Evolutionary conservation across 2,888 invertebrate species (phyloP).

Genomic region (Pyrochroa serraticornis): DNA sequence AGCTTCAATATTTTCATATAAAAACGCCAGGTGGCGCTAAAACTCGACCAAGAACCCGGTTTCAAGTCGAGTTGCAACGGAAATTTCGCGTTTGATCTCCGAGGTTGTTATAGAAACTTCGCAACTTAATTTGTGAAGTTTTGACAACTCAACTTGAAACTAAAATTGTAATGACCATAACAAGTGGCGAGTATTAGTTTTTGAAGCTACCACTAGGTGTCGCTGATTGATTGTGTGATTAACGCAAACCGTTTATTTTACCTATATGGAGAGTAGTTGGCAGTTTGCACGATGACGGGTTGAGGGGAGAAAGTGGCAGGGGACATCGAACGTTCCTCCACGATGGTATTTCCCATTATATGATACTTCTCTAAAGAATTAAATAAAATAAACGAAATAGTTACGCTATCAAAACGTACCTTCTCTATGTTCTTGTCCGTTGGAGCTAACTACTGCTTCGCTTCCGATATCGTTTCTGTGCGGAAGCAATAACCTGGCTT

Average conservation of each 20-base stretch:
- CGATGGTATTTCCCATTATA: conserved; percentile 56
- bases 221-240: too few relatives aligned
- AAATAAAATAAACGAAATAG: neutral
- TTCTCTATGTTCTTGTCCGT: conserved; percentile 55
- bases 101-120: too few relatives aligned
- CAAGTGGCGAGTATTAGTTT: neutral
- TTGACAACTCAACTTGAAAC: too few relatives aligned
- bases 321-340: conserved; percentile 64
- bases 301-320: conserved; percentile 65
- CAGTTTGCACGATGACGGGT: conserved; percentile 66
- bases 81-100: too few relatives aligned
- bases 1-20: too few relatives aligned
- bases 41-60: too few relatives aligned
- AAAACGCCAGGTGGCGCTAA: too few relatives aligned
- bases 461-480: conserved; percentile 64
- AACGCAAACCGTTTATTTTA: conserved; percentile 42
- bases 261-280: conserved; percentile 64
- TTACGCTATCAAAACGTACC: conserved; percentile 40
- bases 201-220: neutral
- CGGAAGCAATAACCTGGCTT: conserved; percentile 62
- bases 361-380: conserved; percentile 62
- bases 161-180: too few relatives aligned
- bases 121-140: too few relatives aligned
- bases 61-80: too few relatives aligned
- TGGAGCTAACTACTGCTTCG: conserved; percentile 55